phyloP scores from a whole-genome alignment of 2,888 invertebrate species.

The Idaea biselata region DNA sequence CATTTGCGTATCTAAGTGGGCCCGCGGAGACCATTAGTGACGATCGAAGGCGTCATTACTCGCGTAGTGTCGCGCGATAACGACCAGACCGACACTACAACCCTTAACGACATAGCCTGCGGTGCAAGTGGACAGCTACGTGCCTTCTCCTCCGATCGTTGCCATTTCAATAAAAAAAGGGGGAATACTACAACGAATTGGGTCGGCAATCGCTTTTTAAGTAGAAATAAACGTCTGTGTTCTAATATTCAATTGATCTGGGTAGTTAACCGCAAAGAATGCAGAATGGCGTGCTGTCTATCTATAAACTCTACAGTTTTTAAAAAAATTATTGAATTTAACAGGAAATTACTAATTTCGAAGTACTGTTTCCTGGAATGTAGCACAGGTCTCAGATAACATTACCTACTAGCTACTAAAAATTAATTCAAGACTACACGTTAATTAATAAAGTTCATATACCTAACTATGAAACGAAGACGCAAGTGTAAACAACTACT shows the following conservation, averaged over 20 bases:
- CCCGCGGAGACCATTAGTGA: slow-evolving; percentile 75
- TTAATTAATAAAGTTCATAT: slow-evolving; percentile 8
- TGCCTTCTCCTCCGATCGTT: slow-evolving; percentile 45
- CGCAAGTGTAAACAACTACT: slow-evolving; percentile 38
- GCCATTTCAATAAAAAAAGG: slow-evolving; percentile 40
- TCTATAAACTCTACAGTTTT: too few relatives aligned
- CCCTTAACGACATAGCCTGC: slow-evolving; percentile 63
- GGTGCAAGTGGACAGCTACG: slow-evolving; percentile 64
- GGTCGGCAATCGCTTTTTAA: slow-evolving; percentile 30
- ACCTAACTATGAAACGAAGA: slow-evolving; percentile 21
- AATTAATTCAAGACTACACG: background rate
- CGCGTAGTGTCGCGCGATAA: slow-evolving; percentile 71
- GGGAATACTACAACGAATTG: slow-evolving; percentile 35
- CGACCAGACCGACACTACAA: slow-evolving; percentile 57
- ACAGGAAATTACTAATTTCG: background rate
- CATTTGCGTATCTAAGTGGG: slow-evolving; percentile 80
- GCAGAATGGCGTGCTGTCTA: too few relatives aligned
- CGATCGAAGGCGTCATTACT: slow-evolving; percentile 78
- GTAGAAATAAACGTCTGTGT: slow-evolving; percentile 9
- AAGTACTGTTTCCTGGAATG: background rate
- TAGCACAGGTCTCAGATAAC: background rate
- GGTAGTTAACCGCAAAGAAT: background rate
- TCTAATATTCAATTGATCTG: background rate
- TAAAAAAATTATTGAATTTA: too few relatives aligned
- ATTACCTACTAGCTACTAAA: background rate